These are phyloP conservation scores for Siniperca obscura DNA, from an alignment of 2,797 vertebrate species.

Conservation along the genomic window DNA sequence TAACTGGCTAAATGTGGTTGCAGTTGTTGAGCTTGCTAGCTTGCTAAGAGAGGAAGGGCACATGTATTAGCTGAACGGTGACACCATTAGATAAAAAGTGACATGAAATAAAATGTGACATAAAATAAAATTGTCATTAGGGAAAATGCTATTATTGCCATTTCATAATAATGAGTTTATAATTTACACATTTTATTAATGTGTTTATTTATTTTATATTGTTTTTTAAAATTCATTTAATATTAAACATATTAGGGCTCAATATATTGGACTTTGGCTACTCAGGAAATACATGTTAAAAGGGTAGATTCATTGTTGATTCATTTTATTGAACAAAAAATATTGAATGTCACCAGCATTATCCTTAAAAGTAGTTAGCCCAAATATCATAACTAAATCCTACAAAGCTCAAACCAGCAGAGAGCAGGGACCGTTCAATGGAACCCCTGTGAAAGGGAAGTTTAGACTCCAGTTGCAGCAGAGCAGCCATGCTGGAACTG, in stretches of 20 bases:
- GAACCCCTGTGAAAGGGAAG: background rate
- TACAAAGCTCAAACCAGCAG: background rate
- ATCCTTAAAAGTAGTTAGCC: background rate
- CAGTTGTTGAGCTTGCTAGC: too few relatives aligned
- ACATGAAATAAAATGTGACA: too few relatives aligned
- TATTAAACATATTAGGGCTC: background rate
- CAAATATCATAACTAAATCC: background rate
- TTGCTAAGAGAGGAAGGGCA: too few relatives aligned
- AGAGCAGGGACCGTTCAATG: background rate
- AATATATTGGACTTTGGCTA: background rate
- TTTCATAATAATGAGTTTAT: background rate
- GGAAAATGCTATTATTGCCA: background rate
- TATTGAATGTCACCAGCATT: background rate
- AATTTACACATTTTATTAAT: background rate
- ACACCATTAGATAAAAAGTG: too few relatives aligned
- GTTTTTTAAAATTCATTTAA: background rate
- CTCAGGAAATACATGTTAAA: background rate
- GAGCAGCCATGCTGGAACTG: conserved; percentile 8
- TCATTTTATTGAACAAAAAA: background rate
- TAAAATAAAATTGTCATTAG: too few relatives aligned
- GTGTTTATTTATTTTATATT: background rate
- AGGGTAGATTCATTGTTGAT: background rate
- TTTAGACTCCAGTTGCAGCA: conserved; percentile 4
- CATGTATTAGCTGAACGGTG: too few relatives aligned
- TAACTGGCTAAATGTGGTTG: background rate